These are phyloP conservation scores for Gymnoscopelus microlampas DNA, from an alignment of 2,797 vertebrate species.

Conservation along the genomic window DNA sequence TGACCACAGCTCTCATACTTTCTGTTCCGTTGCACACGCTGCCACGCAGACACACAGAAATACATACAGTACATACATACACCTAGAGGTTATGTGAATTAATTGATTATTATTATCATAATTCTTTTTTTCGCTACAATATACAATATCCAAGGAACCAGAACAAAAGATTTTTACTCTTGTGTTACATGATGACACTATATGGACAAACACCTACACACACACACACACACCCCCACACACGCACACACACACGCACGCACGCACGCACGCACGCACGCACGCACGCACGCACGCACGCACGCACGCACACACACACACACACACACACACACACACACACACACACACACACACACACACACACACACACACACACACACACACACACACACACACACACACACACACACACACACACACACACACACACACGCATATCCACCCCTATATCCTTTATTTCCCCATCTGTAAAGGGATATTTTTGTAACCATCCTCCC, in stretches of 20 bases:
- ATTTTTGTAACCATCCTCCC: slow-evolving; percentile 38
- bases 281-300: neutral
- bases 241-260: neutral
- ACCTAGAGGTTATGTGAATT: no score
- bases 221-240: neutral
- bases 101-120: no score
- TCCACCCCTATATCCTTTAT: slow-evolving; percentile 3
- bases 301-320: slow-evolving; percentile 4
- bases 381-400: neutral
- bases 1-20: no score
- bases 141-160: no score
- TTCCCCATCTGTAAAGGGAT: slow-evolving; percentile 32
- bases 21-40: no score
- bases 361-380: neutral
- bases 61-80: no score
- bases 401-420: slow-evolving; percentile 19
- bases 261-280: no score
- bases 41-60: no score
- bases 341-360: slow-evolving; percentile 1
- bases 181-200: no score
- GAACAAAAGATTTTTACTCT: no score
- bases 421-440: slow-evolving; percentile 17
- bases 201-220: no score
- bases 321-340: slow-evolving; percentile 20
- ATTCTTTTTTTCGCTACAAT: no score